phyloP scores from a whole-genome alignment of 2,113 vertebrate species.

The Apteryx owenii region DNA sequence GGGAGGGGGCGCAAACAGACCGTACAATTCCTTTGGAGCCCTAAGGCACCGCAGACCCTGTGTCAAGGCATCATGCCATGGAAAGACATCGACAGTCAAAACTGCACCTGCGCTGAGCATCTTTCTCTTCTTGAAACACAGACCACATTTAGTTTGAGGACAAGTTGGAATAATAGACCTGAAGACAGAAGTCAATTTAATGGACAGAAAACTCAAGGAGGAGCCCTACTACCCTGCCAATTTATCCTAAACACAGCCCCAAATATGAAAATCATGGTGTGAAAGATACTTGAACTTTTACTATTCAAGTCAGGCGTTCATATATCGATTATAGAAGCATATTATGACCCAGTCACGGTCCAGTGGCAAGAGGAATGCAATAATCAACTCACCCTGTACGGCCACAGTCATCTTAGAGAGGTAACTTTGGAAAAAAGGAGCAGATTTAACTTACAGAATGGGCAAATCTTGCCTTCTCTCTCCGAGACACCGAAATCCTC shows the following conservation, averaged over 20 bases:
- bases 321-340: not conserved
- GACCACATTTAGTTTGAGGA: not conserved
- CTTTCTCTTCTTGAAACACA: not conserved
- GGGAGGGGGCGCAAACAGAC: not conserved
- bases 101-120: not conserved
- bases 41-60: not conserved
- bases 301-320: not conserved
- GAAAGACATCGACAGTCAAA: not conserved
- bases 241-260: not conserved
- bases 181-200: not conserved
- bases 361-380: not conserved
- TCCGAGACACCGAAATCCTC: not conserved
- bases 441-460: not conserved
- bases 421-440: not conserved
- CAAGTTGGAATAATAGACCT: not conserved
- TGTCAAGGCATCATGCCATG: not conserved
- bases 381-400: not conserved
- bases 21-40: accelerated
- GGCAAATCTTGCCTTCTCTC: not conserved
- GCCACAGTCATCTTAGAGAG: not conserved
- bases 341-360: not conserved
- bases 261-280: not conserved
- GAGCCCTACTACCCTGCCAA: not conserved
- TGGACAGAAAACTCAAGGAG: not conserved
- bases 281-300: not conserved